Conservation (phyloP, 2,888 invertebrate genomes). For the Adela reaumurella region DNA sequence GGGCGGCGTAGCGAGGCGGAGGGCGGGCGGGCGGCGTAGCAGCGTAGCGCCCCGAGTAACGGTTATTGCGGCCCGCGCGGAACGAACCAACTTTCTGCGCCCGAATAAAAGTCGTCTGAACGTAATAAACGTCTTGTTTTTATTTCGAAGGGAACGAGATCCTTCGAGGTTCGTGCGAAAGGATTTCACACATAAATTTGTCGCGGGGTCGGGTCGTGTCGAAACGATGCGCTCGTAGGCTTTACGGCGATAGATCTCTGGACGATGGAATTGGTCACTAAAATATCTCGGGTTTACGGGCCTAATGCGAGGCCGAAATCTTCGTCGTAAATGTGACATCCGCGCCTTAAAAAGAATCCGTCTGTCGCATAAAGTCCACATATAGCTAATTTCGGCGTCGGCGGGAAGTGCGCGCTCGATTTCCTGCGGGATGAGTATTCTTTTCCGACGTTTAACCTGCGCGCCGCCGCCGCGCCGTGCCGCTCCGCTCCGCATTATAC, state of each 20-base stretch:
- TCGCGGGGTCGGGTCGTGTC: neutral
- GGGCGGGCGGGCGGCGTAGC: too few species aligned
- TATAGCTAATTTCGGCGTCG: neutral
- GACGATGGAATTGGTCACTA: neutral
- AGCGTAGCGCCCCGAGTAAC: neutral
- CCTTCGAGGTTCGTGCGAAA: neutral
- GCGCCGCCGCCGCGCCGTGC: neutral
- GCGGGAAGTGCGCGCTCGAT: neutral
- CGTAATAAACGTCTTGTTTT: constrained; percentile 32
- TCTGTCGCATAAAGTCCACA: neutral
- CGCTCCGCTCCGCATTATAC: neutral
- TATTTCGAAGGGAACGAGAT: constrained; percentile 19
- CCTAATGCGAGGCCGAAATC: neutral
- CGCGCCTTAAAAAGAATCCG: neutral
- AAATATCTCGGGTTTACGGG: neutral
- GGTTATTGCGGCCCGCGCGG: neutral
- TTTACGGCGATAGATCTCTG: neutral
- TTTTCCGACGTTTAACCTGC: neutral
- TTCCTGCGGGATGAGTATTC: neutral
- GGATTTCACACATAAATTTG: neutral
- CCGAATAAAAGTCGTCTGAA: constrained; percentile 22
- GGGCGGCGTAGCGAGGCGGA: too few species aligned
- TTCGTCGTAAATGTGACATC: neutral
- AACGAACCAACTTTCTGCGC: neutral
- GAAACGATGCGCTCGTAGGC: neutral